A percentile compares a stretch with the other conserved stretches of the same genome.
phyloP scores from a whole-genome alignment of 2,113 vertebrate genomes.

The Lucifuga dentata region DNA sequence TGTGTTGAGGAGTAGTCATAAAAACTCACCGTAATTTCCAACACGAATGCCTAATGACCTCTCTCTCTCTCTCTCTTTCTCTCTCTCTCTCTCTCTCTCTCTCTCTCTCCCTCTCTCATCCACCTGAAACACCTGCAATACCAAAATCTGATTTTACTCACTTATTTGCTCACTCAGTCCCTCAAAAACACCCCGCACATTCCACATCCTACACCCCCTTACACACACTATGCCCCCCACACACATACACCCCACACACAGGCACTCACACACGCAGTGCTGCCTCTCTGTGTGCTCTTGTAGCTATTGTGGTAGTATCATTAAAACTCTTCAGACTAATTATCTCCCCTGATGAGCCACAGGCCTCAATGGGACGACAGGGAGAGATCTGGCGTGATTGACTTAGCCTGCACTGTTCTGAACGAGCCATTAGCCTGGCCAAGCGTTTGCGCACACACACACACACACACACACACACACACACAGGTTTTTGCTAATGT shows the following conservation, averaged over 20 bases:
- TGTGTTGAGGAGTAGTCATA: constrained; percentile 52
- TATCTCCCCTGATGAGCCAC: constrained; percentile 71
- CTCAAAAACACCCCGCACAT: constrained; percentile 27
- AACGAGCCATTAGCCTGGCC: constrained; percentile 45
- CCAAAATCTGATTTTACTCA: constrained; percentile 56
- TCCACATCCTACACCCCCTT: constrained; percentile 25
- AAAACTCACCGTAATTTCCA: constrained; percentile 57
- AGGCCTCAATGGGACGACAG: constrained; percentile 61
- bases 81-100: too few relatives aligned
- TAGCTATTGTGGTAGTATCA: constrained; percentile 72
- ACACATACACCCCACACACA: constrained; percentile 1
- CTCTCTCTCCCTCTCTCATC: too few relatives aligned
- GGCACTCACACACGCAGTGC: constrained; percentile 12
- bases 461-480: constrained; percentile 16
- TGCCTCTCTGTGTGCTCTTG: constrained; percentile 47
- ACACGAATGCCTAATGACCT: constrained; percentile 46
- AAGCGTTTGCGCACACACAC: neutral
- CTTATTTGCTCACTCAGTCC: constrained; percentile 38
- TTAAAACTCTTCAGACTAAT: constrained; percentile 76
- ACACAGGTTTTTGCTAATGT: constrained; percentile 29
- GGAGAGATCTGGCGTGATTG: constrained; percentile 65
- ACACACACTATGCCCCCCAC: constrained; percentile 17
- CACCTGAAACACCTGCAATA: constrained; percentile 32
- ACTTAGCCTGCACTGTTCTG: constrained; percentile 54
- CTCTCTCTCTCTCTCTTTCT: constrained; percentile 17